A percentile compares a stretch with the other conserved stretches of the same genome.
phyloP scores from a whole-genome alignment of 2,888 invertebrate species.

The Hemithea aestivaria region DNA sequence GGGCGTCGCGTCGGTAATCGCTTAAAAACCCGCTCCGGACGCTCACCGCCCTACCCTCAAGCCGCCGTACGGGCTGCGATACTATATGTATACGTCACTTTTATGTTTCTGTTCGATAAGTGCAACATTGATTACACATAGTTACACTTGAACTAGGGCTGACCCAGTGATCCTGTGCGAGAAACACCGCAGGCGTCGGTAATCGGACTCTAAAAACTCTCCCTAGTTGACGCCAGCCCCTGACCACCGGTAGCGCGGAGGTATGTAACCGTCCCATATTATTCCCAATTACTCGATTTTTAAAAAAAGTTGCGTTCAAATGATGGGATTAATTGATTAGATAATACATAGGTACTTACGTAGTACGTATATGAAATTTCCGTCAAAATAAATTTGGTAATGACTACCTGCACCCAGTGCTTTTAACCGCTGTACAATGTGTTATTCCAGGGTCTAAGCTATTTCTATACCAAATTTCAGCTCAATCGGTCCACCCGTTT shows the following conservation, averaged over 20 bases:
- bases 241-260: conserved; percentile 36
- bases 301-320: too few species aligned
- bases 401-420: too few species aligned
- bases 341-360: too few species aligned
- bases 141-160: conserved; percentile 19
- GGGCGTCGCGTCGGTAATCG: not conserved
- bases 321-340: too few species aligned
- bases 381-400: too few species aligned
- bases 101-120: too few species aligned
- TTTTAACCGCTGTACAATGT: too few species aligned
- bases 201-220: conserved; percentile 48
- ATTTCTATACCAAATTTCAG: too few species aligned
- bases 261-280: conserved; percentile 35
- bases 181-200: conserved; percentile 34
- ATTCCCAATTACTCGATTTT: too few species aligned
- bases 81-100: not conserved
- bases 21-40: conserved; percentile 1
- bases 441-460: too few species aligned
- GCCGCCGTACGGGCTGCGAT: not conserved
- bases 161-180: conserved; percentile 41
- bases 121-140: not conserved
- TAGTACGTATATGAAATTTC: too few species aligned
- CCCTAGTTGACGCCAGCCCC: conserved; percentile 41
- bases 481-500: too few species aligned
- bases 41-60: conserved; percentile 1